Percentiles rank a stretch among this genome's conserved stretches.
Evolutionary conservation across 2,888 invertebrate species (phyloP).

Genomic region (Ligdia adustata): DNA sequence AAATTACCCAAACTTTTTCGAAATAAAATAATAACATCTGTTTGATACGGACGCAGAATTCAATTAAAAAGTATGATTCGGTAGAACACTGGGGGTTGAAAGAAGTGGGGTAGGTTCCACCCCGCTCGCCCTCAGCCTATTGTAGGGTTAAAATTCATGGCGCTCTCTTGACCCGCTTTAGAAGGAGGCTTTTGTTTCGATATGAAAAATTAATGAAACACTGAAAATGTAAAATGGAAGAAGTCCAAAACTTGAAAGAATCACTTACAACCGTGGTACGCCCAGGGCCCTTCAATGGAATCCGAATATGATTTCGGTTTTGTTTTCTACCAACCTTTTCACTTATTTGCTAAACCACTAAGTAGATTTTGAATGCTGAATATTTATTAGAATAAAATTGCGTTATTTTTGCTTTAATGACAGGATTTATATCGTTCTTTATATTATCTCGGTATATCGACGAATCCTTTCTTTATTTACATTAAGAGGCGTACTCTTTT

Average conservation of each 20-base stretch:
- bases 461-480: too few relatives aligned
- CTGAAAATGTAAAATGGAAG: slow-evolving; percentile 46
- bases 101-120: slow-evolving; percentile 28
- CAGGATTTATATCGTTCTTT: too few relatives aligned
- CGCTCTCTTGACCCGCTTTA: slow-evolving; percentile 68
- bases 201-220: slow-evolving; percentile 70
- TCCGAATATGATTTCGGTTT: slow-evolving; percentile 3
- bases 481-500: too few relatives aligned
- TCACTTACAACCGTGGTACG: slow-evolving; percentile 17
- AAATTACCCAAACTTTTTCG: slow-evolving; percentile 17
- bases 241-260: slow-evolving; percentile 33
- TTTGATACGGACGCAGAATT: slow-evolving; percentile 48
- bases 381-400: too few relatives aligned
- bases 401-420: too few relatives aligned
- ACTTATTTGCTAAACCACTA: background rate
- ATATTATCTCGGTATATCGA: too few relatives aligned
- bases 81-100: slow-evolving; percentile 47
- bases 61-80: slow-evolving; percentile 66
- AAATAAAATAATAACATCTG: slow-evolving; percentile 31
- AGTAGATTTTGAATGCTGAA: too few relatives aligned
- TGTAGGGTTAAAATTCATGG: slow-evolving; percentile 56
- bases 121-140: slow-evolving; percentile 31
- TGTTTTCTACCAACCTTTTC: background rate
- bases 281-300: slow-evolving; percentile 15
- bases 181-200: slow-evolving; percentile 73